Conservation (phyloP, 2,888 invertebrate genomes). For the Gasteruption jaculator region DNA sequence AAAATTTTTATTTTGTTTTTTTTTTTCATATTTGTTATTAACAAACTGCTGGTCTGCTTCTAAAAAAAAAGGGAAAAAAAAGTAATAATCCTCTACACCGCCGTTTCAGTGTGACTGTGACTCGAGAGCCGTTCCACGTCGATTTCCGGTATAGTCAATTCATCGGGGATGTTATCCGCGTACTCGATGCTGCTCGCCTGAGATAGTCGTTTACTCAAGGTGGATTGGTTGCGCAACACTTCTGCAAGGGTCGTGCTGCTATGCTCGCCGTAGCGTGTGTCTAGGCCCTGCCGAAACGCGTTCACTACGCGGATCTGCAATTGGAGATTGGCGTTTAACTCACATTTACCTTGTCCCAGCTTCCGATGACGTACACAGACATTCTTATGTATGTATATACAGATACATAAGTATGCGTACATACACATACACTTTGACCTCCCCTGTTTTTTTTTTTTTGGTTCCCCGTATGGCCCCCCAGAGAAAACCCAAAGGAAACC, state of each 20-base stretch:
- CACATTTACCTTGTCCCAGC: slow-evolving; percentile 12
- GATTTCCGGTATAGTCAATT: slow-evolving; percentile 85
- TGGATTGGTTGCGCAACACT: slow-evolving; percentile 90
- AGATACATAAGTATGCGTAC: no score
- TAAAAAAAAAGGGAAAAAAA: no score
- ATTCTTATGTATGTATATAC: no score
- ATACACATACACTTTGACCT: no score
- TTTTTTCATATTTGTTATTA: no score
- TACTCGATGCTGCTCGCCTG: slow-evolving; percentile 90
- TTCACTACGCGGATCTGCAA: slow-evolving; percentile 99
- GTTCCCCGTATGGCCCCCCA: no score
- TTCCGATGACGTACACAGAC: no score
- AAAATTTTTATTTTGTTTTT: no score
- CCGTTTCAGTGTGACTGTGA: slow-evolving; percentile 92
- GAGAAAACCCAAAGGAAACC: no score
- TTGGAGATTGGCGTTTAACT: slow-evolving; percentile 35
- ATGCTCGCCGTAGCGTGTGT: slow-evolving; percentile 64
- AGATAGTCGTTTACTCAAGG: slow-evolving; percentile 86
- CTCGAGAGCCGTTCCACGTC: slow-evolving; percentile 89
- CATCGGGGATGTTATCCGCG: slow-evolving; percentile 82
- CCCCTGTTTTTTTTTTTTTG: no score
- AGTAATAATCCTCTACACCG: slow-evolving; percentile 72
- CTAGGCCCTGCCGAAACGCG: slow-evolving; percentile 98
- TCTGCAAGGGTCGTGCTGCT: slow-evolving; percentile 89
- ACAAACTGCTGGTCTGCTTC: slow-evolving; percentile 1